Conservation (phyloP, 2,113 vertebrate species). For the Tachuris rubrigastra region DNA sequence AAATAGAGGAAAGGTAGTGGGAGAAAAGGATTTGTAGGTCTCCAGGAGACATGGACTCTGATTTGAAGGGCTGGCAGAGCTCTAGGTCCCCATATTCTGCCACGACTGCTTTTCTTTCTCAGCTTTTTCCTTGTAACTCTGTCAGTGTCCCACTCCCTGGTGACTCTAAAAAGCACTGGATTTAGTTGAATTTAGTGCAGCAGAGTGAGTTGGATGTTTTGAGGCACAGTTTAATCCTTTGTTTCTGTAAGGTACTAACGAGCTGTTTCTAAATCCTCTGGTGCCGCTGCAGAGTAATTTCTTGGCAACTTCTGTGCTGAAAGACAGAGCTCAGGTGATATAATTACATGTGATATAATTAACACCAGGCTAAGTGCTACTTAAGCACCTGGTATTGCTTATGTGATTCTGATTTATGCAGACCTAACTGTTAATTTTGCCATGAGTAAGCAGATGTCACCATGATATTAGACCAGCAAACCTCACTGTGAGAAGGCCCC, state of each 20-base stretch:
- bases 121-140: background rate
- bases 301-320: background rate
- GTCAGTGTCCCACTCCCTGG: background rate
- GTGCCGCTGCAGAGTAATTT: background rate
- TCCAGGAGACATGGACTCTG: background rate
- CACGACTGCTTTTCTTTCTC: background rate
- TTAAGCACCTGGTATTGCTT: constrained; percentile 21
- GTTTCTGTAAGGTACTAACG: constrained; percentile 21
- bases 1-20: background rate
- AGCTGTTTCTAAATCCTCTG: constrained; percentile 16
- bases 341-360: background rate
- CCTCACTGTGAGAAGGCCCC: background rate
- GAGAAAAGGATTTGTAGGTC: background rate
- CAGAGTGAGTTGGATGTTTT: background rate
- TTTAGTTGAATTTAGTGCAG: background rate
- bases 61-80: background rate
- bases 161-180: background rate
- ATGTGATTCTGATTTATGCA: background rate
- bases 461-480: background rate
- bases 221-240: constrained; percentile 10
- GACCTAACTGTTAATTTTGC: background rate
- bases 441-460: background rate
- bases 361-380: constrained; percentile 28
- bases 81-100: background rate
- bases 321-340: background rate